Evolutionary conservation across 2,888 invertebrate genomes (phyloP).

Genomic region (Chouioia cunea): DNA sequence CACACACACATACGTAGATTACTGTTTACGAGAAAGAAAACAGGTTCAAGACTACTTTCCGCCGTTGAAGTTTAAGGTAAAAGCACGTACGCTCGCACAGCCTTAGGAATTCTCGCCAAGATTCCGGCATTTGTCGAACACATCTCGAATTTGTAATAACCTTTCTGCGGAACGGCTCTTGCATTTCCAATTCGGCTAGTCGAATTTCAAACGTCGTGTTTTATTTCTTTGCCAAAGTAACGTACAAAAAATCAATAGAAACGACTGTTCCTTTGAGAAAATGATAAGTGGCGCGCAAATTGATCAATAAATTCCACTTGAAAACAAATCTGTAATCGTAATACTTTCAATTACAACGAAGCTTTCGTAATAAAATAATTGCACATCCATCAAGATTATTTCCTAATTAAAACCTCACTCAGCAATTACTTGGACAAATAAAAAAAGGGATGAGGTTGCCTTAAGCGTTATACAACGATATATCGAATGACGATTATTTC

Average conservation of each 20-base stretch:
- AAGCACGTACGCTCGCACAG: constrained; percentile 31
- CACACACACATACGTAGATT: background rate
- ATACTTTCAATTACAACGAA: too few species aligned
- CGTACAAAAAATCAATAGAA: too few species aligned
- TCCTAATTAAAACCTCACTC: background rate
- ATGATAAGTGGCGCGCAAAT: too few species aligned
- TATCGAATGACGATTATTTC: constrained; percentile 30
- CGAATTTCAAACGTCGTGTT: constrained; percentile 20
- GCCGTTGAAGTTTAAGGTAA: constrained; percentile 14
- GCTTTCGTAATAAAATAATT: too few species aligned
- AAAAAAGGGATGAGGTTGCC: background rate
- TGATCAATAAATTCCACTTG: too few species aligned
- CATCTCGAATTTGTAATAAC: constrained; percentile 62
- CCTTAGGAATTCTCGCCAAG: constrained; percentile 36
- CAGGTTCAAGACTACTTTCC: background rate
- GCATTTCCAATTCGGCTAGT: constrained; percentile 24
- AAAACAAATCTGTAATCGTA: too few species aligned
- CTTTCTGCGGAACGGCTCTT: constrained; percentile 13
- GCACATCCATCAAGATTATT: background rate
- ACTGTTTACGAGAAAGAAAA: background rate
- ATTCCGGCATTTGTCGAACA: constrained; percentile 53
- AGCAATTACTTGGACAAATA: background rate
- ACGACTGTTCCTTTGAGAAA: too few species aligned
- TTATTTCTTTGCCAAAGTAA: too few species aligned
- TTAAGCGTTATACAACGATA: background rate